Percentiles rank a stretch among this genome's conserved stretches.
Evolutionary conservation across 2,113 vertebrate genomes (phyloP).

Genomic region (Amphiprion percula): DNA sequence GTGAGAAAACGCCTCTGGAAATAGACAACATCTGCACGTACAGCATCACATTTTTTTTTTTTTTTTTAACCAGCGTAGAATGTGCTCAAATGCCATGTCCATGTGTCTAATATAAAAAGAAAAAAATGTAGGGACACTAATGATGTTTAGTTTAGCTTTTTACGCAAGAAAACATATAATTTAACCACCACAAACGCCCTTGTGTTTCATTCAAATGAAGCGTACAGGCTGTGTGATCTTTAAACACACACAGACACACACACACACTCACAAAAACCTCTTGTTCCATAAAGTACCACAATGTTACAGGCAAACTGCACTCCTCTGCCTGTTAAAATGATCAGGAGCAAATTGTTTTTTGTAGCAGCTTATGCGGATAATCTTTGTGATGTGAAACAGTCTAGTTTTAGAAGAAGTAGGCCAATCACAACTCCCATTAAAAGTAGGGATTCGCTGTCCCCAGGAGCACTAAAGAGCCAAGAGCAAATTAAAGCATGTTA

Average conservation of each 20-base stretch:
- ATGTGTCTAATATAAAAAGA: conserved; percentile 16
- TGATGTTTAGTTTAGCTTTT: neutral
- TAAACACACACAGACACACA: neutral
- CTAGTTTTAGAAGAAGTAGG: conserved; percentile 70
- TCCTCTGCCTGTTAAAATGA: conserved; percentile 35
- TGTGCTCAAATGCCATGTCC: conserved; percentile 20
- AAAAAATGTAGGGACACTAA: neutral
- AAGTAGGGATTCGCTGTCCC: conserved; percentile 55
- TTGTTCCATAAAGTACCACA: conserved; percentile 21
- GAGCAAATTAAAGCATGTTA: conserved; percentile 43
- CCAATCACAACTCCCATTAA: conserved; percentile 75
- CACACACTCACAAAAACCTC: neutral
- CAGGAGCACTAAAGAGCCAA: conserved; percentile 40
- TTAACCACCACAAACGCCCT: conserved; percentile 18
- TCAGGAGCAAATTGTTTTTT: conserved; percentile 42
- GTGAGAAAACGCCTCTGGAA: conserved; percentile 50
- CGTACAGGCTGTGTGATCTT: neutral
- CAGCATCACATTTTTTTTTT: conserved; percentile 31
- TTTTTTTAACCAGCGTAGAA: conserved; percentile 4
- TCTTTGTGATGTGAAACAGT: conserved; percentile 49
- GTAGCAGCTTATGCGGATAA: conserved; percentile 26
- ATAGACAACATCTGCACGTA: neutral
- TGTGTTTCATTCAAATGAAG: conserved; percentile 11
- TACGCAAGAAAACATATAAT: neutral
- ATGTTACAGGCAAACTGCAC: neutral